Base-by-base conservation (phyloP, 2,113 vertebrate genomes). In the human (Homo sapiens) region DNA sequence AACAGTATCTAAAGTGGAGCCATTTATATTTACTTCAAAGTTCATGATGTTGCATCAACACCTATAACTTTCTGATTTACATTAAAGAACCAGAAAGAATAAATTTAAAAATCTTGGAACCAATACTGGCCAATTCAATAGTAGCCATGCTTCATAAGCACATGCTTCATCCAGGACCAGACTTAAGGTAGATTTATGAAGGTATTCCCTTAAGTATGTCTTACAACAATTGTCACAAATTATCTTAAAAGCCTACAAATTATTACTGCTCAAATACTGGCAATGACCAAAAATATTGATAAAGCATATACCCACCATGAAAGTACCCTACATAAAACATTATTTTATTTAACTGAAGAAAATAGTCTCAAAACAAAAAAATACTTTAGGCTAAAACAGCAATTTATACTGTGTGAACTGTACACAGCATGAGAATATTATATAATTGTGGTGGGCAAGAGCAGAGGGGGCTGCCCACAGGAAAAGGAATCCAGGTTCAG, bases 11-110 rank as follows among this genome's bases (percentile, higher is more conserved):
- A 55, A 73, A 27, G 22, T 80, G 27, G 40, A 89, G 18, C 6
- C 11, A 91, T 82, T 89, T 76, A 30, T 16, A 92, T 73, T 92
- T 88, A 90, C 25, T 83, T 96, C 11, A 83, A 48, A 85, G 79
- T 93, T 93, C 35, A 94, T 80, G 45, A 92, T 80, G 43, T 38
- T 87, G 8, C 18, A 76, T 2, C 6, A 72, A 61, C 40, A 92
- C 13, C 40, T 86, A 57, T 35, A 89, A 94, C 22, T 96, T 75
- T n/a, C 50, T 57, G 81, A 22, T n/a, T 86, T 48, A 70, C 45
- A 66, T 90, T 83, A 64, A 38, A 59, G 32, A 75, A 52, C 0
- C 50, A 96, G 5, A 55, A 38, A 96, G 4, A 75, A 52, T 87
- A 85, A 23, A n/a, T 76, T 83, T 38, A 75, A 89, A 85, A 72